These are phyloP conservation scores for Amphipyra berbera DNA, from an alignment of 2,888 invertebrate species.

Conservation along the genomic window DNA sequence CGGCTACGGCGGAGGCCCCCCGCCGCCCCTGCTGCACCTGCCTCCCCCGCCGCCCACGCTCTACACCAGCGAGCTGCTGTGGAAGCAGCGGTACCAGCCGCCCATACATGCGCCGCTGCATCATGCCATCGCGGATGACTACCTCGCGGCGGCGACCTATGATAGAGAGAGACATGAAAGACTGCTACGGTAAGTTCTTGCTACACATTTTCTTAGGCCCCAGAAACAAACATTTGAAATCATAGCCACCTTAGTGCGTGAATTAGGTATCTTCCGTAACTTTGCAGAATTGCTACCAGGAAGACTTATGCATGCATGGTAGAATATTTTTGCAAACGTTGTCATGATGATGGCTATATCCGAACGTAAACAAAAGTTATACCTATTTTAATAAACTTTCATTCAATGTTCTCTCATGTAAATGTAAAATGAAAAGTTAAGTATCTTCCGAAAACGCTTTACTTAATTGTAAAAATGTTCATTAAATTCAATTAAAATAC, in stretches of 20 bases:
- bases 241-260: not conserved
- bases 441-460: too few relatives aligned
- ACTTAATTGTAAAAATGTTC: too few relatives aligned
- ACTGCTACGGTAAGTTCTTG: constrained; percentile 90
- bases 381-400: not conserved
- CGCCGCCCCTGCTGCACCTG: constrained; percentile 85
- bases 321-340: not conserved
- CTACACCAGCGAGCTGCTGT: constrained; percentile 89
- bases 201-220: not conserved
- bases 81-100: constrained; percentile 91
- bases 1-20: constrained; percentile 92
- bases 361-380: not conserved
- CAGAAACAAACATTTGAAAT: not conserved
- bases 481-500: too few relatives aligned
- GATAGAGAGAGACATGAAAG: constrained; percentile 92
- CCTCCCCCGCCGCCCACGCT: constrained; percentile 87
- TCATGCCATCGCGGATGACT: constrained; percentile 87
- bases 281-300: too few relatives aligned
- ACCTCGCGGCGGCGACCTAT: constrained; percentile 88
- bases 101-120: constrained; percentile 88
- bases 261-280: too few relatives aligned
- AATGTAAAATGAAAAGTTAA: too few relatives aligned
- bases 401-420: not conserved
- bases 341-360: too few relatives aligned
- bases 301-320: too few relatives aligned